A percentile compares a stretch with the other conserved stretches of the same genome.
Evolutionary conservation across 2,797 vertebrate species (phyloP).

Genomic region (Atherinosoma microstoma): DNA sequence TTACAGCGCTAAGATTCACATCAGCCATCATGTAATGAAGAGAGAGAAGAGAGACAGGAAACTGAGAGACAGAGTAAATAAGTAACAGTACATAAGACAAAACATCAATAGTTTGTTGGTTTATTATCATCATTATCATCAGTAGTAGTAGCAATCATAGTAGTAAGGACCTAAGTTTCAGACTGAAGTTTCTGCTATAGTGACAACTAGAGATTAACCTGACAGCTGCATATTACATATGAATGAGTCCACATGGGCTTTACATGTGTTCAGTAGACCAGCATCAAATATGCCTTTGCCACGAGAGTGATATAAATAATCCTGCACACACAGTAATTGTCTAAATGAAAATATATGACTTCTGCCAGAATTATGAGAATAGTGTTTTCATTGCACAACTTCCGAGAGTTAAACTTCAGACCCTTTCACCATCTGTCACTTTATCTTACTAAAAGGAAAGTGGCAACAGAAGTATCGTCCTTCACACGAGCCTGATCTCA

Average conservation of each 20-base stretch:
- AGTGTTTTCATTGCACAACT: background rate
- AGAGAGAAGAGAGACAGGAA: background rate
- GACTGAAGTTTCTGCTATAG: background rate
- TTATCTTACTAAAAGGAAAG: constrained; percentile 22
- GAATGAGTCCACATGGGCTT: constrained; percentile 2
- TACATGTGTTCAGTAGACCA: background rate
- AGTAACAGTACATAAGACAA: too few relatives aligned
- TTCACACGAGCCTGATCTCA: constrained; percentile 38
- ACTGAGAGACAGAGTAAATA: background rate
- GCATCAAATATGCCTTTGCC: background rate
- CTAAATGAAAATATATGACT: background rate
- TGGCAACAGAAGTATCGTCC: constrained; percentile 20
- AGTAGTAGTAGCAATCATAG: too few relatives aligned
- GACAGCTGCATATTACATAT: background rate
- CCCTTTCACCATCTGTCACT: constrained; percentile 35
- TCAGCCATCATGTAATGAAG: background rate
- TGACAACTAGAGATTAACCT: background rate
- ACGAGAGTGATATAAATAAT: background rate
- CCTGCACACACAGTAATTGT: background rate
- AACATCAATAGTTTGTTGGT: too few relatives aligned
- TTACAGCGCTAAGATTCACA: background rate
- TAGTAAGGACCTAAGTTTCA: too few relatives aligned
- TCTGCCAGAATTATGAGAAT: background rate
- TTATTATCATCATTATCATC: too few relatives aligned
- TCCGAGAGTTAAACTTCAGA: constrained; percentile 4